Evolutionary conservation across 2,113 vertebrate genomes (phyloP).

Genomic region (Salvelinus sp.): DNA sequence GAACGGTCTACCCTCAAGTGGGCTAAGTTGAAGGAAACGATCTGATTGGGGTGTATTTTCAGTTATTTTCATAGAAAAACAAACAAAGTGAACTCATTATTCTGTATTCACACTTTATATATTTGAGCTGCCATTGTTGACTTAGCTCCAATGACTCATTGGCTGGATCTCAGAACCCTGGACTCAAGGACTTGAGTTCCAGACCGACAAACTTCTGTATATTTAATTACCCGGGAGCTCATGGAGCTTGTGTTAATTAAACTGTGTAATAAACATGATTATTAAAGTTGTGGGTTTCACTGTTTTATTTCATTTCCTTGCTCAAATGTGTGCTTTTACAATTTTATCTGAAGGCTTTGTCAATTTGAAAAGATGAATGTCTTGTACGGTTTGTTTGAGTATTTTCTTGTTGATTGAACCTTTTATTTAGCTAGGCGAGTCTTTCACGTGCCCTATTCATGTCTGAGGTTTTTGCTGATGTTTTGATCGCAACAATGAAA

Average conservation of each 20-base stretch:
- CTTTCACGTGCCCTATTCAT: no score
- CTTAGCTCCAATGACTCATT: conserved; percentile 81
- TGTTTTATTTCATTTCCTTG: not conserved
- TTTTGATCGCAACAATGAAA: no score
- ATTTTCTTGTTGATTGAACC: no score
- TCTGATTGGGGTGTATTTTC: conserved; percentile 11
- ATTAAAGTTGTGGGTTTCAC: conserved; percentile 78
- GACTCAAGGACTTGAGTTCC: conserved; percentile 83
- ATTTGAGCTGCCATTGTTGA: conserved; percentile 79
- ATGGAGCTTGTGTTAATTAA: conserved; percentile 87
- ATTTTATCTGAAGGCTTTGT: no score
- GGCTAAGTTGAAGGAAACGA: not conserved
- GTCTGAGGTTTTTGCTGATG: no score
- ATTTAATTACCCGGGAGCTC: conserved; percentile 86
- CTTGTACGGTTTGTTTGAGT: no score
- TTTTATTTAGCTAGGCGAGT: no score
- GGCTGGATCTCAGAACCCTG: conserved; percentile 72
- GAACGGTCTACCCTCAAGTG: conserved; percentile 1
- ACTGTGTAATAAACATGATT: conserved; percentile 90
- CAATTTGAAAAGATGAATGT: no score
- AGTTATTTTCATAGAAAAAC: not conserved
- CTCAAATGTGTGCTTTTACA: no score
- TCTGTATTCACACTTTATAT: conserved; percentile 70
- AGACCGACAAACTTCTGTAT: conserved; percentile 83
- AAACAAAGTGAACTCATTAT: conserved; percentile 47